These are phyloP conservation scores for Tribolium madens DNA, from an alignment of 1,140 invertebrate genomes.

Conservation along the genomic window DNA sequence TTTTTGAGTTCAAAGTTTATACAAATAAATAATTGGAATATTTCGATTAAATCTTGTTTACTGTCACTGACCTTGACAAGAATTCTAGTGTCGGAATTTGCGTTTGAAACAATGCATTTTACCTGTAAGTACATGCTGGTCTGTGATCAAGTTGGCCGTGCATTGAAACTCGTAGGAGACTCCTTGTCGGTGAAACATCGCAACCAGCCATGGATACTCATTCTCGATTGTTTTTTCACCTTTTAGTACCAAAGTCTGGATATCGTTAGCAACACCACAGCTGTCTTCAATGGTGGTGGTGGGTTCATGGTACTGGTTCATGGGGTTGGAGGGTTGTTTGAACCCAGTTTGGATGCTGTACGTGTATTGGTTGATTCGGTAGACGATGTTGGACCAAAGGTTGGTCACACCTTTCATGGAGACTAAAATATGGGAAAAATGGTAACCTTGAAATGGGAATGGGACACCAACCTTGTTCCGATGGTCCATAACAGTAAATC, in stretches of 20 bases:
- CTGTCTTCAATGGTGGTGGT: constrained; percentile 31
- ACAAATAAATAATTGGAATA: no score
- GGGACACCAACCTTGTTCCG: constrained; percentile 56
- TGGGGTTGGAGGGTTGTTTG: background rate
- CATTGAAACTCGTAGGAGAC: constrained; percentile 60
- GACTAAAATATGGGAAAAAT: background rate
- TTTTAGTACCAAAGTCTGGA: constrained; percentile 53
- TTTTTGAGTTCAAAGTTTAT: no score
- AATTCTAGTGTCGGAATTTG: background rate
- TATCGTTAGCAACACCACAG: constrained; percentile 51
- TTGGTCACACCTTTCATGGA: constrained; percentile 46
- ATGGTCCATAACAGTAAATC: constrained; percentile 55
- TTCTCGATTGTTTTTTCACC: constrained; percentile 51
- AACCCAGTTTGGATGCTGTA: constrained; percentile 8
- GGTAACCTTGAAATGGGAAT: no score
- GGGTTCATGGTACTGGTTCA: background rate
- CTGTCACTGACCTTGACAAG: no score
- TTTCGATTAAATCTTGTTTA: no score
- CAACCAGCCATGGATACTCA: constrained; percentile 57
- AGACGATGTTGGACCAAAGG: constrained; percentile 48
- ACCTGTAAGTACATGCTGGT: constrained; percentile 64
- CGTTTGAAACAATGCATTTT: constrained; percentile 4
- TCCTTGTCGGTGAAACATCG: constrained; percentile 51
- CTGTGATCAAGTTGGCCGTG: constrained; percentile 61
- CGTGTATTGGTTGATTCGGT: constrained; percentile 33